A percentile compares a stretch with the other conserved stretches of the same genome.
Evolutionary conservation across 2,113 vertebrate genomes (phyloP).

Genomic region (Amblyopsis rosae): DNA sequence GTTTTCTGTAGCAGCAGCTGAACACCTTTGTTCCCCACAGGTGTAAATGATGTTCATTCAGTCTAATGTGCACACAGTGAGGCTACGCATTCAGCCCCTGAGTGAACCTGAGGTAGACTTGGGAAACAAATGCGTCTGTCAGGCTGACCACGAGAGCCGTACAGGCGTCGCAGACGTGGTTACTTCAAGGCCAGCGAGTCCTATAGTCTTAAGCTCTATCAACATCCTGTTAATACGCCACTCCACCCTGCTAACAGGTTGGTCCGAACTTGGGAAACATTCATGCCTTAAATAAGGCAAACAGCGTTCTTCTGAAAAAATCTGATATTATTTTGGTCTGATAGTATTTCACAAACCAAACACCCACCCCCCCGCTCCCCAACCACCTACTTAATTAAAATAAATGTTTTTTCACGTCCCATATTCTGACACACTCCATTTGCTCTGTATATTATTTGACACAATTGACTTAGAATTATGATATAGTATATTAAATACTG

Average conservation of each 20-base stretch:
- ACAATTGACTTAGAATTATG: too few species aligned
- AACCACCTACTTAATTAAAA: too few species aligned
- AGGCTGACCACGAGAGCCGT: conserved; percentile 38
- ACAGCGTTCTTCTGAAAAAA: not conserved
- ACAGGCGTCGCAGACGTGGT: conserved; percentile 16
- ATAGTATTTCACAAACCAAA: not conserved
- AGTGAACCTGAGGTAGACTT: conserved; percentile 36
- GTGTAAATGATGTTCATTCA: not conserved
- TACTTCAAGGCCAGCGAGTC: conserved; percentile 43
- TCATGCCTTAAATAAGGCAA: conserved; percentile 23
- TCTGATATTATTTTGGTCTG: not conserved
- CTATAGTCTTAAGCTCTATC: conserved; percentile 76
- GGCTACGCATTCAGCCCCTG: conserved; percentile 38
- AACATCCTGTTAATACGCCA: conserved; percentile 75
- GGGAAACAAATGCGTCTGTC: conserved; percentile 50
- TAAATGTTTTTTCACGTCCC: too few species aligned
- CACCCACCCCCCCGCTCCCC: too few species aligned
- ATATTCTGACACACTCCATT: too few species aligned
- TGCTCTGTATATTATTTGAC: too few species aligned
- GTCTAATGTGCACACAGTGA: conserved; percentile 24
- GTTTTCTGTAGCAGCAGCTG: too few species aligned
- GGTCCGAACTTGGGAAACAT: conserved; percentile 33
- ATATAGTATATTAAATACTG: too few species aligned
- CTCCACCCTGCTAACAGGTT: conserved; percentile 53
- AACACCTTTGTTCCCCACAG: too few species aligned